Evolutionary conservation across 2,797 vertebrate genomes (phyloP).

Genomic region (Selene dorsalis): DNA sequence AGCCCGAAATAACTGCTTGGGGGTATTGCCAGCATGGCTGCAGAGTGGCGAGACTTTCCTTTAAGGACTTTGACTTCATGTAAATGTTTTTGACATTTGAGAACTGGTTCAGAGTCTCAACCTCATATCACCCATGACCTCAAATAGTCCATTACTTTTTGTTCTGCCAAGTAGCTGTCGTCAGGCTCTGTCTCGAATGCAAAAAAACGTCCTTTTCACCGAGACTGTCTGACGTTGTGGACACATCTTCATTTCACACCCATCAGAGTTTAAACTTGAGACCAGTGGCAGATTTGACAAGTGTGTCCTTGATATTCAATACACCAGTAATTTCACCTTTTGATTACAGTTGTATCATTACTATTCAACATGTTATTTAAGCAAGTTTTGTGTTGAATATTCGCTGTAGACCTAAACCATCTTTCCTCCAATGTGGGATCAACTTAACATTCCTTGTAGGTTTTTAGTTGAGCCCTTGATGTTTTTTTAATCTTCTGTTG

Average conservation of each 20-base stretch:
- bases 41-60: neutral
- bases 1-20: neutral
- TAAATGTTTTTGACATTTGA: neutral
- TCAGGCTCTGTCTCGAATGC: conserved; percentile 16
- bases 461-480: too few species aligned
- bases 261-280: neutral
- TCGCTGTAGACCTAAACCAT: too few species aligned
- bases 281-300: neutral
- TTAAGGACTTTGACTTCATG: neutral
- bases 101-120: conserved; percentile 11
- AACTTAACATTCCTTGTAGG: neutral
- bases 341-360: neutral
- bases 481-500: neutral
- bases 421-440: too few species aligned
- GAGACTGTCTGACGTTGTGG: too few species aligned
- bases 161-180: conserved; percentile 11
- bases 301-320: neutral
- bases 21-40: neutral
- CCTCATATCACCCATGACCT: conserved; percentile 8
- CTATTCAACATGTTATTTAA: neutral
- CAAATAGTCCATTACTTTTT: conserved; percentile 27
- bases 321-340: neutral
- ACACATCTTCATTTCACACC: conserved; percentile 2
- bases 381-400: too few species aligned
- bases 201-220: conserved; percentile 13